Base-by-base conservation (phyloP, 2,888 invertebrate species). In the Acleris sparsana region DNA sequence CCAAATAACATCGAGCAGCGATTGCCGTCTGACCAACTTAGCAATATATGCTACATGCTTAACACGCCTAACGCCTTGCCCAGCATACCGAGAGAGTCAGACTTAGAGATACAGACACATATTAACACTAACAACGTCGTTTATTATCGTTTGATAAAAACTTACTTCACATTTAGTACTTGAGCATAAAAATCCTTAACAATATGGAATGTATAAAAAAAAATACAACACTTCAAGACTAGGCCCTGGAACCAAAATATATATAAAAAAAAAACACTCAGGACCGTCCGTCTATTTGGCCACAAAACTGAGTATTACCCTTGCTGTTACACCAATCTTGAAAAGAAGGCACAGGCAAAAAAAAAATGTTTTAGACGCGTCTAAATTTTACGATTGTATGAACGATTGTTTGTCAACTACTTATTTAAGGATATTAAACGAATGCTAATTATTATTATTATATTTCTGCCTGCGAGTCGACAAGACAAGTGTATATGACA, bases 111-210 rank as follows among this genome's bases (percentile, higher is more conserved):
- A 11, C 7, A 33, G 13, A 13, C 39, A 13, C 39, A 39, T 39
- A 39, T 48, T 62, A 53, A 60, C 48, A 44, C 62, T 66, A 66
- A 39, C 46, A 56, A 56, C 61, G 66, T 66, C 66, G 62, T 66
- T 61, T 57, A 57, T 49, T 60, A 59, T 52, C 44, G 9, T 63
- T 52, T 29, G 60, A 55, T 65, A 51, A 56, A 49, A 60, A 48
- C 68, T 60, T 56, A 63, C 33, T 68, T 70, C 49, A 60, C 18
- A 66, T 69, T 71, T 70, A 68, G 74, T 72, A 71, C 72, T 70
- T 68, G 72, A 71, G 57, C 48, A 33, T 52, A 46, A n/a, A n/a
- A n/a, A n/a, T n/a, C n/a, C 62, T 62, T 62, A 62, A 55, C 20
- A 39, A 39, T 57, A 62, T 66, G 66, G 66, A 66, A 66, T 66